Conservation (phyloP, 2,888 invertebrate species). For the Scelioninae gen. 2 region DNA sequence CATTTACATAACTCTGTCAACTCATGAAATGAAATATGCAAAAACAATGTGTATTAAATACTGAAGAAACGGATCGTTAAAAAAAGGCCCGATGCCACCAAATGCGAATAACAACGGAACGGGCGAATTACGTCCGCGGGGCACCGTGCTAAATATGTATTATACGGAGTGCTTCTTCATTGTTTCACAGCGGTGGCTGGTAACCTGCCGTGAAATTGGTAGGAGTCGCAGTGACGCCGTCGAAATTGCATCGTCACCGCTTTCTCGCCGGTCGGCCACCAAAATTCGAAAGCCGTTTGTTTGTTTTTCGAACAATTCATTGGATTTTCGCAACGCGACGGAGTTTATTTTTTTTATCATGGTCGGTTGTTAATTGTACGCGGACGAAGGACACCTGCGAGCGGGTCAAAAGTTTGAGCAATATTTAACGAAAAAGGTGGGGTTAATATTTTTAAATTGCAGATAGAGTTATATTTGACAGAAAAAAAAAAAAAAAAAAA, state of each 20-base stretch:
- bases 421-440: no score
- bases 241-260: slow-evolving; percentile 70
- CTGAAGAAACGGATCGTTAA: slow-evolving; percentile 43
- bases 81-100: slow-evolving; percentile 45
- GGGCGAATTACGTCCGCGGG: slow-evolving; percentile 61
- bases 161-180: slow-evolving; percentile 68
- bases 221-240: slow-evolving; percentile 71
- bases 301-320: slow-evolving; percentile 38
- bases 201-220: slow-evolving; percentile 74
- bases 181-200: slow-evolving; percentile 72
- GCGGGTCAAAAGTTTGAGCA: no score
- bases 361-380: no score
- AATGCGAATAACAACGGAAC: slow-evolving; percentile 59
- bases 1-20: slow-evolving; percentile 54
- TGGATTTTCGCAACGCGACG: slow-evolving; percentile 15
- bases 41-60: slow-evolving; percentile 52
- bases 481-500: no score
- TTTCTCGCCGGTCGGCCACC: slow-evolving; percentile 65
- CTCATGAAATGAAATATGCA: slow-evolving; percentile 43
- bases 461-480: no score
- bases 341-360: slow-evolving; percentile 4
- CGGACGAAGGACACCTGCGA: no score
- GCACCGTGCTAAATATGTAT: slow-evolving; percentile 67
- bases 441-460: no score
- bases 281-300: slow-evolving; percentile 46